Evolutionary conservation across 1,140 invertebrate genomes (phyloP).

Genomic region (Aphaenogaster floridana): DNA sequence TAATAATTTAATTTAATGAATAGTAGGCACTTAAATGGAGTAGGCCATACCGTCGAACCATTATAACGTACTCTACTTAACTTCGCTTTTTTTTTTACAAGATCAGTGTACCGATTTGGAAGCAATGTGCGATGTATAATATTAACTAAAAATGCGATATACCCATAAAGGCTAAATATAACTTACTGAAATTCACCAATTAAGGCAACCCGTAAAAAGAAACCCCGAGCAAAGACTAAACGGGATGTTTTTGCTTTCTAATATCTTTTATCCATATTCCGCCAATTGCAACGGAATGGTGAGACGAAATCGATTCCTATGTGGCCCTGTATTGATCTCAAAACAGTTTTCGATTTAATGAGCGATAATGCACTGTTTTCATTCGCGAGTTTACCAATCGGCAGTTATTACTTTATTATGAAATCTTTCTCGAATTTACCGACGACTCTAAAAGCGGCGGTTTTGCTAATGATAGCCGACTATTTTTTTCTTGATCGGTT

Average conservation of each 20-base stretch:
- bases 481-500: background rate
- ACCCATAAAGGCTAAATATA: background rate
- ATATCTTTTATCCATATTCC: background rate
- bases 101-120: constrained; percentile 1
- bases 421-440: constrained; percentile 11
- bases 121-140: background rate
- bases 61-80: constrained; percentile 8
- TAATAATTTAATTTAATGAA: constrained; percentile 38
- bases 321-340: background rate
- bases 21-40: background rate
- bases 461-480: background rate
- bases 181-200: background rate
- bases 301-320: background rate
- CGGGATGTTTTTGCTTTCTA: background rate
- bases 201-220: background rate
- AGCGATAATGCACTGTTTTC: background rate
- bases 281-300: background rate
- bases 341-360: constrained; percentile 12
- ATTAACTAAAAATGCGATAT: background rate
- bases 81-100: background rate
- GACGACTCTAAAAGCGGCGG: background rate
- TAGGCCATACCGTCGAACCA: background rate
- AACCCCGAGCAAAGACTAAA: background rate
- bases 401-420: constrained; percentile 1
- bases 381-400: background rate